phyloP scores from a whole-genome alignment of 2,113 vertebrate genomes.

The Chloropsis hardwickii region DNA sequence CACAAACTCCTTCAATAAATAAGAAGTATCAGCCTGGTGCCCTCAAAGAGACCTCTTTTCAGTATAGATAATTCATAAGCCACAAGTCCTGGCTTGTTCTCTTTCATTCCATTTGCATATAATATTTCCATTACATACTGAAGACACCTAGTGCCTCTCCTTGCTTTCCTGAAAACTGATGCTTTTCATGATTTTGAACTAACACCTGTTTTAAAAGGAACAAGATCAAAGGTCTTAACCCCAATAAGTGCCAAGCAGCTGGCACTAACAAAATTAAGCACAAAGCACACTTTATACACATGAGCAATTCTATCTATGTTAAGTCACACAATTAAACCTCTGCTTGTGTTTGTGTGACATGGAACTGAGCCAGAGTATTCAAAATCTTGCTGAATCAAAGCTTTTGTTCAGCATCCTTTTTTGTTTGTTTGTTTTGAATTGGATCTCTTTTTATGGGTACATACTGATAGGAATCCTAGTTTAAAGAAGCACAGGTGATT shows the following conservation, averaged over 20 bases:
- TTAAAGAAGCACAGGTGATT: background rate
- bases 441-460: background rate
- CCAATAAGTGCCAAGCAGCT: background rate
- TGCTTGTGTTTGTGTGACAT: background rate
- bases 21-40: background rate
- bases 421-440: background rate
- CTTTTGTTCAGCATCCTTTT: background rate
- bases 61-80: background rate
- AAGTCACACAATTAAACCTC: background rate
- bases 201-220: background rate
- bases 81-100: background rate
- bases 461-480: background rate
- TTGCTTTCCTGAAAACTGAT: background rate
- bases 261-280: background rate
- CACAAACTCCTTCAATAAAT: background rate
- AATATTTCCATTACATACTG: background rate
- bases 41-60: background rate
- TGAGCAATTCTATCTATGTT: background rate
- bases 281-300: background rate
- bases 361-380: background rate
- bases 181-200: background rate
- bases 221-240: background rate
- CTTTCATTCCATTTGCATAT: background rate
- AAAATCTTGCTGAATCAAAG: background rate
- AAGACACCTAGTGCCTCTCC: background rate